Evolutionary conservation across 2,797 vertebrate species (phyloP).

Genomic region (Mormyrops boulengeri): DNA sequence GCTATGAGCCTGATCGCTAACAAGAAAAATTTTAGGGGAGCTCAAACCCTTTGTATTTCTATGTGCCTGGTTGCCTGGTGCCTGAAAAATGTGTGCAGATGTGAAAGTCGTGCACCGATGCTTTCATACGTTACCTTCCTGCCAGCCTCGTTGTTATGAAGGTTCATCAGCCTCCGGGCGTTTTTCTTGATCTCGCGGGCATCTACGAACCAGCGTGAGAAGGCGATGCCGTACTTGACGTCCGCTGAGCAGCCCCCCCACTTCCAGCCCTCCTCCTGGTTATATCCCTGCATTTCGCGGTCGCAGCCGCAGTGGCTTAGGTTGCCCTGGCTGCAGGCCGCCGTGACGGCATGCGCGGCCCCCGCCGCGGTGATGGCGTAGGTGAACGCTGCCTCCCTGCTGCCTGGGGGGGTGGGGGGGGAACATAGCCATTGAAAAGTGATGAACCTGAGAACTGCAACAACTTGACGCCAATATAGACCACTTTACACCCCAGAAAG

Average conservation of each 20-base stretch:
- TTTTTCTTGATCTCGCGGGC: constrained; percentile 82
- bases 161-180: constrained; percentile 80
- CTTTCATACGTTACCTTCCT: constrained; percentile 62
- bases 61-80: not conserved
- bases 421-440: constrained; percentile 16
- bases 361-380: constrained; percentile 83
- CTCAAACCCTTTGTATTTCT: not conserved
- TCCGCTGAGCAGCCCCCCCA: constrained; percentile 84
- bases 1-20: not conserved
- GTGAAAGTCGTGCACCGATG: not conserved
- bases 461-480: constrained; percentile 11
- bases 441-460: constrained; percentile 22
- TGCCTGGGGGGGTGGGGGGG: constrained; percentile 60
- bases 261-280: constrained; percentile 82
- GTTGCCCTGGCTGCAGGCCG: constrained; percentile 82
- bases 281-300: constrained; percentile 80
- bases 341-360: constrained; percentile 76
- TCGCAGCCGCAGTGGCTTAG: constrained; percentile 82
- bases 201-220: constrained; percentile 80
- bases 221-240: constrained; percentile 80
- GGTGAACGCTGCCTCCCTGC: constrained; percentile 81
- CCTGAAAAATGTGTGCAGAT: not conserved
- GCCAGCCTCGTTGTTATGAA: constrained; percentile 84
- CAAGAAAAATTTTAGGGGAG: not conserved
- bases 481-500: not conserved